phyloP scores from a whole-genome alignment of 2,888 invertebrate species.

The Catocala sponsa region DNA sequence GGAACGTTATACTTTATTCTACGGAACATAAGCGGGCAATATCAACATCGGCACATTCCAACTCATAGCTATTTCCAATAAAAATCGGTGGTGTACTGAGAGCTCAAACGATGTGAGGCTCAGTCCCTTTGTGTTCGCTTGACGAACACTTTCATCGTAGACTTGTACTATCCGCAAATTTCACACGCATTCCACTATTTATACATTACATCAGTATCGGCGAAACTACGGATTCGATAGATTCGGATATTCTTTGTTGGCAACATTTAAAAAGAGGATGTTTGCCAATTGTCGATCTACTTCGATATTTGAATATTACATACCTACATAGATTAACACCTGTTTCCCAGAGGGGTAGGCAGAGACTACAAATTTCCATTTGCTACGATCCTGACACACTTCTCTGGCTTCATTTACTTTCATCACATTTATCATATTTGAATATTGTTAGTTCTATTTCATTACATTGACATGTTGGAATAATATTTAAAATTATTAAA shows the following conservation, averaged over 20 bases:
- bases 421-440: too few species aligned
- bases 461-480: too few species aligned
- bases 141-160: conserved; percentile 23
- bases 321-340: too few species aligned
- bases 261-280: too few species aligned
- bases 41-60: conserved; percentile 16
- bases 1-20: background rate
- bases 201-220: conserved; percentile 43
- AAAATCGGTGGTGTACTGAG: conserved; percentile 26
- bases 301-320: too few species aligned
- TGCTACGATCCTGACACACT: too few species aligned
- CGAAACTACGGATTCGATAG: conserved; percentile 20
- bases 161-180: conserved; percentile 38
- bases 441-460: too few species aligned
- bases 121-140: conserved; percentile 34
- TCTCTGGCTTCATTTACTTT: too few species aligned
- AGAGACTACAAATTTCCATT: too few species aligned
- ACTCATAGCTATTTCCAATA: conserved; percentile 44
- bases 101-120: conserved; percentile 9
- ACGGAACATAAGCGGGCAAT: conserved; percentile 12
- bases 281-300: too few species aligned
- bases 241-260: conserved; percentile 20
- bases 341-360: too few species aligned
- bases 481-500: too few species aligned
- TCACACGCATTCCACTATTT: conserved; percentile 52